phyloP scores from a whole-genome alignment of 2,888 invertebrate species.

The Agrilus mali region DNA sequence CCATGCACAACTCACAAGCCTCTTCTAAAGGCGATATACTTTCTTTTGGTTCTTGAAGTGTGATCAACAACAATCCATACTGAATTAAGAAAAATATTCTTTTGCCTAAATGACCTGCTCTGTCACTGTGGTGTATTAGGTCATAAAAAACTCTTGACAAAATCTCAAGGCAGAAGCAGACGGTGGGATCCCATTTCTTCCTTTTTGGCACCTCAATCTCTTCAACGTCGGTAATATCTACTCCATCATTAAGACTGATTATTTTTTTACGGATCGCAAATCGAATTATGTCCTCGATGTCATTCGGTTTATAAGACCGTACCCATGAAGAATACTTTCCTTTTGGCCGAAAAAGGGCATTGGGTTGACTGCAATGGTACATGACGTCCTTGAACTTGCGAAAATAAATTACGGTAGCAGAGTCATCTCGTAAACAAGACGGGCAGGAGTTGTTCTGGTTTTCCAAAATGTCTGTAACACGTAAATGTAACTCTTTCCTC shows the following conservation, averaged over 20 bases:
- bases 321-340: not conserved
- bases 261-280: not conserved
- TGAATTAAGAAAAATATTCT: constrained; percentile 25
- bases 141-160: constrained; percentile 16
- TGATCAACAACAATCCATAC: constrained; percentile 25
- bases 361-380: constrained; percentile 10
- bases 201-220: constrained; percentile 3
- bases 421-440: constrained; percentile 26
- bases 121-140: constrained; percentile 16
- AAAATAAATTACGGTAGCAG: constrained; percentile 6
- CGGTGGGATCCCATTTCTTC: constrained; percentile 18
- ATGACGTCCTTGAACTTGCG: constrained; percentile 12
- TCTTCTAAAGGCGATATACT: constrained; percentile 22
- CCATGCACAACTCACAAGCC: constrained; percentile 17
- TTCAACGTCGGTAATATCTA: not conserved
- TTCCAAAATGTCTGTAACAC: constrained; percentile 39
- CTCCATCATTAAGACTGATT: not conserved
- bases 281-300: constrained; percentile 9
- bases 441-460: constrained; percentile 39
- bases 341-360: not conserved
- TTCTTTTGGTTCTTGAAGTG: constrained; percentile 22
- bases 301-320: not conserved
- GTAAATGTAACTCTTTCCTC: constrained; percentile 42
- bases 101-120: constrained; percentile 18
- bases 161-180: constrained; percentile 22